phyloP scores from a whole-genome alignment of 2,888 invertebrate species.

The Dicycla oo region DNA sequence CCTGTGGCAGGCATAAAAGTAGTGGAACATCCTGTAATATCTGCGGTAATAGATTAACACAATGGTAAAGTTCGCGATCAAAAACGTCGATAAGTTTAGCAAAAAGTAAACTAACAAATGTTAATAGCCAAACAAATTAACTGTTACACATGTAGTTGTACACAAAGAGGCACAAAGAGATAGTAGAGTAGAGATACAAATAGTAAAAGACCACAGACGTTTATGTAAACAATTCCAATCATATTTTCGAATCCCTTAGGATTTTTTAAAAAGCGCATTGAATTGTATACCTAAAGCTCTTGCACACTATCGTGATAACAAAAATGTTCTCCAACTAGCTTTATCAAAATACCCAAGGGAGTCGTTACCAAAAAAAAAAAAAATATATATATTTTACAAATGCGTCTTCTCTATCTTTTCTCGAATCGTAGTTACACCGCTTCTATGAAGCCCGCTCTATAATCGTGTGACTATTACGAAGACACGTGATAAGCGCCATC shows the following conservation, averaged over 20 bases:
- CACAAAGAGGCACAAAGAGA: not conserved
- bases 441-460: constrained; percentile 45
- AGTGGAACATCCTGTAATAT: constrained; percentile 56
- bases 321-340: not conserved
- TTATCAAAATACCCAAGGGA: too few relatives aligned
- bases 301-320: not conserved
- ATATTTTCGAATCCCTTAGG: not conserved
- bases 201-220: not conserved
- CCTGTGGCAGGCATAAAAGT: constrained; percentile 41
- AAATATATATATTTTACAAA: too few relatives aligned
- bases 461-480: constrained; percentile 60
- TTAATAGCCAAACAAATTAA: not conserved
- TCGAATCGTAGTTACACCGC: constrained; percentile 1
- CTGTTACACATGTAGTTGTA: not conserved
- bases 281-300: not conserved
- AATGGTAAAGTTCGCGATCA: constrained; percentile 45
- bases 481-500: constrained; percentile 58
- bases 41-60: constrained; percentile 47
- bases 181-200: not conserved
- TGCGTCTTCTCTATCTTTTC: not conserved
- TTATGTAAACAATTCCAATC: not conserved
- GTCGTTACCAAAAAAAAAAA: too few relatives aligned
- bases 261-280: not conserved
- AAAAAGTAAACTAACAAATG: constrained; percentile 30
- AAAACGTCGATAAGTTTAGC: constrained; percentile 25